Percentiles rank a stretch among this genome's conserved stretches.
These are phyloP conservation scores for Anseranas semipalmata DNA, from an alignment of 2,113 vertebrate species.

Conservation along the genomic window DNA sequence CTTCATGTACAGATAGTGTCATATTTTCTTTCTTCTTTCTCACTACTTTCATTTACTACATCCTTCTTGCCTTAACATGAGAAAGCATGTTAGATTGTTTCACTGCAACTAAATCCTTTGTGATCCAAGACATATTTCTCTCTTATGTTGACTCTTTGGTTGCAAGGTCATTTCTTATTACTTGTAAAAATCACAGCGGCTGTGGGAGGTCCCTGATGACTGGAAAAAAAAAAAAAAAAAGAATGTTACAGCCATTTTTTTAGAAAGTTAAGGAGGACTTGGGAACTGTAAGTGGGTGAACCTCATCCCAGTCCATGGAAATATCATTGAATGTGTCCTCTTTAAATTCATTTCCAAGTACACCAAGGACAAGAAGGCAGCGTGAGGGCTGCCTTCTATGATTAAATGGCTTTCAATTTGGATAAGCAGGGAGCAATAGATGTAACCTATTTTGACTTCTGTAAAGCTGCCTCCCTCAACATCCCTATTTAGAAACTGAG, in stretches of 20 bases:
- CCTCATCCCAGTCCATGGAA: not conserved
- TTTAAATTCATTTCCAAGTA: not conserved
- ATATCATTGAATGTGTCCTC: not conserved
- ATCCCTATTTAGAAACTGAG: not conserved
- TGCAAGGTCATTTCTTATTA: not conserved
- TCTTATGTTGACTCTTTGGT: not conserved
- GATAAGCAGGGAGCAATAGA: not conserved
- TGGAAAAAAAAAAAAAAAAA: not conserved
- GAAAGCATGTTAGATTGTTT: not conserved
- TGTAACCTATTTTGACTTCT: not conserved
- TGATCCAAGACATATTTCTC: not conserved
- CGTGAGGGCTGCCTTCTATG: not conserved
- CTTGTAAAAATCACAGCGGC: not conserved
- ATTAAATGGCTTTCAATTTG: not conserved
- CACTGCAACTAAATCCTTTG: not conserved
- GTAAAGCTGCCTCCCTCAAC: not conserved
- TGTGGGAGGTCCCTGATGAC: not conserved
- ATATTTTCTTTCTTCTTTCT: not conserved
- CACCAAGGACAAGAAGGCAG: rapidly evolving
- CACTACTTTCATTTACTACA: not conserved
- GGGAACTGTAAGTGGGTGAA: not conserved
- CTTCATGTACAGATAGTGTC: rapidly evolving
- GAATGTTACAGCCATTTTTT: not conserved
- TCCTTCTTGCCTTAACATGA: not conserved
- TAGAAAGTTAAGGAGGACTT: not conserved